Percentiles rank a stretch among this genome's conserved stretches.
phyloP scores from a whole-genome alignment of 2,113 vertebrate genomes.

The Syngnathus scovelli region DNA sequence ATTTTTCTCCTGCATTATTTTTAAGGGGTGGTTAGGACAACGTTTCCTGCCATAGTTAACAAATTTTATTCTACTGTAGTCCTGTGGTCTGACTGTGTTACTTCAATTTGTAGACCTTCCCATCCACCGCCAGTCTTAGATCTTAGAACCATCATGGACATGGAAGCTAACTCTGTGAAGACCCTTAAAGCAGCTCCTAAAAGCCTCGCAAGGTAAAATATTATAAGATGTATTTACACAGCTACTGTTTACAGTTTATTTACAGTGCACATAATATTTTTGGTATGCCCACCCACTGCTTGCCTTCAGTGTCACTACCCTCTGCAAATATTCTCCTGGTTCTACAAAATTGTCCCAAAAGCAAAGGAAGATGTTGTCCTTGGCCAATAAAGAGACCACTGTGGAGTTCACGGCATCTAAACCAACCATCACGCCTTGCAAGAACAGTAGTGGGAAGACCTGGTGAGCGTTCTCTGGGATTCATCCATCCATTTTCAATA shows the following conservation, averaged over 20 bases:
- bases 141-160: constrained; percentile 94
- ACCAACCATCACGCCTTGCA: constrained; percentile 66
- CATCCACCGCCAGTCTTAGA: constrained; percentile 81
- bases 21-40: not conserved
- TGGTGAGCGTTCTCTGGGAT: constrained; percentile 74
- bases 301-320: constrained; percentile 50
- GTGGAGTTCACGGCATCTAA: constrained; percentile 62
- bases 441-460: constrained; percentile 69
- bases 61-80: not conserved
- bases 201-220: constrained; percentile 63
- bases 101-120: constrained; percentile 63
- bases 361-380: constrained; percentile 91
- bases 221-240: not conserved
- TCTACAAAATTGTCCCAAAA: constrained; percentile 90
- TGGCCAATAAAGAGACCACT: constrained; percentile 80
- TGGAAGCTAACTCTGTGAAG: constrained; percentile 82
- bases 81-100: constrained; percentile 24
- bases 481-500: no score
- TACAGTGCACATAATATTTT: not conserved
- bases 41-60: not conserved
- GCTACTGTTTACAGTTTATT: not conserved
- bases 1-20: constrained; percentile 11
- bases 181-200: constrained; percentile 79
- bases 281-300: constrained; percentile 5
- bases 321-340: constrained; percentile 67